Evolutionary conservation across 2,888 invertebrate genomes (phyloP), one percentile per base, ranked within the genome.

Genomic region (Belgica antarctica): DNA sequence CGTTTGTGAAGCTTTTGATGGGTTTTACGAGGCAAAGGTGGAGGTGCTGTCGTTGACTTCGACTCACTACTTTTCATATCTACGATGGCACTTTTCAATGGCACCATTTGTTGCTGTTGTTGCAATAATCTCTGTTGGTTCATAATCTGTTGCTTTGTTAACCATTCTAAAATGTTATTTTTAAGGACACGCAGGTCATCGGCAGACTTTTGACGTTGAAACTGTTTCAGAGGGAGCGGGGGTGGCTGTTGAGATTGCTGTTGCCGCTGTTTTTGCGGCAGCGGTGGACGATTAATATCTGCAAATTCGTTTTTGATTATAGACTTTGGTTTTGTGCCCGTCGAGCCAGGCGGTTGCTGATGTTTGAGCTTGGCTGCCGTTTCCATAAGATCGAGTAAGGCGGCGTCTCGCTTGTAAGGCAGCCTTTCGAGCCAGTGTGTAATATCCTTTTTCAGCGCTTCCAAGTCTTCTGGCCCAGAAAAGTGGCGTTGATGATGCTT

Each of bases 111-210:
- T 31, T 68, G 70, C 17, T 70, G 61, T 73, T 79, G 79, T 73
- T 79, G 62, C 19, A 31, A 28, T 24, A 70, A 46, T 25, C 52
- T 52, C 65, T 70, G 47, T 34, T 69, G 66, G 27, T 70, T 57
- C 68, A 68, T 68, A 19, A 68, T 68, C 73, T 79, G 79, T 73
- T 79, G 74, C 71, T 79, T 79, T 22, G 80, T 78, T 7, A 80
- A 75, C 80, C 80, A 80, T 71, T 80, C 80, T 17, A 80, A 76
- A 19, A 80, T 78, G 72, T 80, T 80, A 5, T 77, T 79, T 72
- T 80, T 80, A 1, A 80, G 75, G 41, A 78, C 73, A 0, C 79
- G 79, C 52, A 80, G 77, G 63, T 80, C 80, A 4, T 78, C 78
- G 4, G 80, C 80, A 1, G 80, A 80, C 46, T 79, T 77, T 72